These are phyloP conservation scores for Carposina sasakii DNA, from an alignment of 1,140 invertebrate genomes.

Conservation along the genomic window DNA sequence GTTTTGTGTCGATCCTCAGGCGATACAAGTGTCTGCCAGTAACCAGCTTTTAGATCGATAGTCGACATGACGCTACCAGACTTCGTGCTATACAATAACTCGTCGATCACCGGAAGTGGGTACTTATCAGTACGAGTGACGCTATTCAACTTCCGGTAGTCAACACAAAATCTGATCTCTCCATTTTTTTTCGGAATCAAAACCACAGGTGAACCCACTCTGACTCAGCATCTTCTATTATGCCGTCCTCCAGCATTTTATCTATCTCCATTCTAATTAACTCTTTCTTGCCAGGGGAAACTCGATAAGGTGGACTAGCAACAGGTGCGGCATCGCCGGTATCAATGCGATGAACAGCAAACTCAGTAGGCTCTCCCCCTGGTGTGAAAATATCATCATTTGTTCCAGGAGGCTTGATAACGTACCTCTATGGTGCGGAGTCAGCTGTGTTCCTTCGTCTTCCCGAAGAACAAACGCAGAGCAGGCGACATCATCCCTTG, in stretches of 20 bases:
- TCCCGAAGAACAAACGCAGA: not conserved
- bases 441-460: not conserved
- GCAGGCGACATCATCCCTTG: not conserved
- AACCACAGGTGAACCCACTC: constrained; percentile 67
- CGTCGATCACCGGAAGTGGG: constrained; percentile 70
- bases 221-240: constrained; percentile 52
- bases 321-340: constrained; percentile 18
- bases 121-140: constrained; percentile 48
- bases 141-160: constrained; percentile 52
- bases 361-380: constrained; percentile 13
- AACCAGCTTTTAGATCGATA: constrained; percentile 58
- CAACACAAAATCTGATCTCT: constrained; percentile 33
- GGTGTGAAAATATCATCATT: not conserved
- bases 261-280: constrained; percentile 13
- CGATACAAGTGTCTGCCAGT: constrained; percentile 38
- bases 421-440: not conserved
- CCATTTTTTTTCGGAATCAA: constrained; percentile 63
- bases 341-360: constrained; percentile 20
- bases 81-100: constrained; percentile 49
- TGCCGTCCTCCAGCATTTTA: constrained; percentile 30
- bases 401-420: not conserved
- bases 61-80: constrained; percentile 47
- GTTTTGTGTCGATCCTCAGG: constrained; percentile 55
- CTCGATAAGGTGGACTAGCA: constrained; percentile 21
- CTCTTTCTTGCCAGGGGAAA: constrained; percentile 16